A percentile compares a stretch with the other conserved stretches of the same genome.
Conservation (phyloP, 1,140 invertebrate genomes). For the Ips nitidus region DNA sequence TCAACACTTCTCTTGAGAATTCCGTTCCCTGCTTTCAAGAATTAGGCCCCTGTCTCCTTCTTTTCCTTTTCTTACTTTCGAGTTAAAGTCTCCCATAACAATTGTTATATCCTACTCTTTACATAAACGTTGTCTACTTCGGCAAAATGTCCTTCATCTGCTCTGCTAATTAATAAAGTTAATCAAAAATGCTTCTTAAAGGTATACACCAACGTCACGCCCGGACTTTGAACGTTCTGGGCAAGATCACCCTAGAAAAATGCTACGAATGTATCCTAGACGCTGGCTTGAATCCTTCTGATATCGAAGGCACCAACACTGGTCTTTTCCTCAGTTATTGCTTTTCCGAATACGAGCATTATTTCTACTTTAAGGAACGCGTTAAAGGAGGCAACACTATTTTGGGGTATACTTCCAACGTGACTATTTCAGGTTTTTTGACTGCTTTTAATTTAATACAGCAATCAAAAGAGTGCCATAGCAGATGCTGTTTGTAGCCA, state of each 20-base stretch:
- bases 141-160: too few relatives aligned
- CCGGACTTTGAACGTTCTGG: slow-evolving; percentile 71
- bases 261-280: slow-evolving; percentile 87
- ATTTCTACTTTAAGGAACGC: slow-evolving; percentile 66
- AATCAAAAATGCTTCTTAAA: neutral
- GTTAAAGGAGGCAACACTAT: slow-evolving; percentile 63
- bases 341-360: slow-evolving; percentile 71
- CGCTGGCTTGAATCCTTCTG: slow-evolving; percentile 68
- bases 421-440: neutral
- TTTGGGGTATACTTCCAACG: slow-evolving; percentile 67
- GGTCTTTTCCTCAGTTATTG: slow-evolving; percentile 75
- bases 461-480: slow-evolving; percentile 86
- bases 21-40: too few relatives aligned
- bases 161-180: too few relatives aligned
- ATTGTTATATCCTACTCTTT: neutral
- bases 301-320: slow-evolving; percentile 69
- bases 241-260: slow-evolving; percentile 79
- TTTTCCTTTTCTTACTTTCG: too few relatives aligned
- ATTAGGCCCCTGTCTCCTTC: too few relatives aligned
- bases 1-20: too few relatives aligned
- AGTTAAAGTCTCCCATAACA: neutral
- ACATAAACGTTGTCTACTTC: slow-evolving; percentile 46
- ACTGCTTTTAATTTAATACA: slow-evolving; percentile 39
- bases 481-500: slow-evolving; percentile 84
- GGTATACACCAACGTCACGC: slow-evolving; percentile 69